Percentiles rank a stretch among this genome's conserved stretches.
These are phyloP conservation scores for Petrophora chlorosata DNA, from an alignment of 2,888 invertebrate genomes.

Conservation along the genomic window DNA sequence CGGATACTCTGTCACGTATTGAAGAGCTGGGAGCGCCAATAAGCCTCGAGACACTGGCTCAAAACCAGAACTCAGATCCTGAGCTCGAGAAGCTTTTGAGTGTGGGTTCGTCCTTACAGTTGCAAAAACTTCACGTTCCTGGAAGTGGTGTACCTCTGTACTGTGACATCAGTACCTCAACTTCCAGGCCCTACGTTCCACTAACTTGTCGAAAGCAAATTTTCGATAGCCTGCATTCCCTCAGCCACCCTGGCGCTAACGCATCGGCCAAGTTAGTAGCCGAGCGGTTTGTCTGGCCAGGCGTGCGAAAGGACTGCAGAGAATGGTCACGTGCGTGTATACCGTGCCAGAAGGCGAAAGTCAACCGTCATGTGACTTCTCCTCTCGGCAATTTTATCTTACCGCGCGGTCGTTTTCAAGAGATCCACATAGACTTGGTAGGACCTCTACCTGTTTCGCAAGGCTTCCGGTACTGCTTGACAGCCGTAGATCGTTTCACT, in stretches of 20 bases:
- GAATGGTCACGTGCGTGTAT: constrained; percentile 46
- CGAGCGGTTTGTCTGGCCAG: constrained; percentile 54
- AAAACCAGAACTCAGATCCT: constrained; percentile 24
- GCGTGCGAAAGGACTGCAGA: constrained; percentile 45
- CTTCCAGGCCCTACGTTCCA: constrained; percentile 36
- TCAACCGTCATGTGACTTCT: constrained; percentile 43
- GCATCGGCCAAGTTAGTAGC: constrained; percentile 39
- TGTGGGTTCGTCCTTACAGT: constrained; percentile 1
- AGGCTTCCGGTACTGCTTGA: constrained; percentile 35
- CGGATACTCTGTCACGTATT: constrained; percentile 43
- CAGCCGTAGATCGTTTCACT: constrained; percentile 37
- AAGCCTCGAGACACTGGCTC: constrained; percentile 12
- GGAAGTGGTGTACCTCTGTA: constrained; percentile 27
- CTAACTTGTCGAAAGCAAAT: constrained; percentile 26
- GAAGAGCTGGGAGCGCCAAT: constrained; percentile 26
- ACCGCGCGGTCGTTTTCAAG: constrained; percentile 39
- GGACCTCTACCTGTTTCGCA: constrained; percentile 27
- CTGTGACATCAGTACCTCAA: constrained; percentile 35
- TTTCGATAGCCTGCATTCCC: constrained; percentile 37
- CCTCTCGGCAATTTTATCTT: constrained; percentile 37
- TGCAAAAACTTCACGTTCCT: constrained; percentile 17
- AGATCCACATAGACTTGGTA: constrained; percentile 32
- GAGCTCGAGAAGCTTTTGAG: constrained; percentile 24
- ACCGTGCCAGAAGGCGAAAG: constrained; percentile 50
- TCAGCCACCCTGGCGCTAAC: constrained; percentile 38